These are phyloP conservation scores for Mormyrops attenuatus DNA, from an alignment of 2,797 vertebrate genomes.

Conservation along the genomic window DNA sequence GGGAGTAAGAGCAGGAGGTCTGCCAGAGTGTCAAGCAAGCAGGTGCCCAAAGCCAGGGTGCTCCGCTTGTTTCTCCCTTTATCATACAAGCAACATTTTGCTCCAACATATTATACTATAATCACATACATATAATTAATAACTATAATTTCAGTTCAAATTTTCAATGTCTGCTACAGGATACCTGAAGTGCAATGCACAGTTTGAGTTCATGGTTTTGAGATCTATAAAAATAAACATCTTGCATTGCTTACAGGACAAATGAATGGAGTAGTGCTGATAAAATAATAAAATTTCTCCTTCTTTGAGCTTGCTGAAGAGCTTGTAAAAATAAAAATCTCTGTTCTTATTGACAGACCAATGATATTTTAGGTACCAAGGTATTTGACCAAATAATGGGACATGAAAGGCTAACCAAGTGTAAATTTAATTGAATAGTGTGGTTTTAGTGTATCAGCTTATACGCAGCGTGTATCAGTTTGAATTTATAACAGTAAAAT, in stretches of 20 bases:
- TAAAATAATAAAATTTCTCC: neutral
- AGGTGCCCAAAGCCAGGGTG: neutral
- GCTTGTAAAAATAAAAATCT: neutral
- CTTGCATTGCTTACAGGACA: neutral
- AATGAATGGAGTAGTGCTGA: neutral
- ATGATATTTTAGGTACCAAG: neutral
- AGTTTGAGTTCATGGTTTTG: neutral
- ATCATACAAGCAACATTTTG: neutral
- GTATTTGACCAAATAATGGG: neutral
- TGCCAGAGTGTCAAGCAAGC: neutral
- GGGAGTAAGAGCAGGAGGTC: neutral
- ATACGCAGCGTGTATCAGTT: neutral
- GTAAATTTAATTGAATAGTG: neutral
- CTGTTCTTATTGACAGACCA: neutral
- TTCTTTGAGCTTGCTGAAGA: neutral
- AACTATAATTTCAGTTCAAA: neutral
- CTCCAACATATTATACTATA: neutral
- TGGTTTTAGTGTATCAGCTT: neutral
- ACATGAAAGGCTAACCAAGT: neutral
- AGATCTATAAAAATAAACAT: neutral
- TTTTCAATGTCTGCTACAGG: neutral
- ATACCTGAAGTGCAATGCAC: neutral
- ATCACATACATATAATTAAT: neutral
- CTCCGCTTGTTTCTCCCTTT: neutral
- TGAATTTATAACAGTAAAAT: neutral